Evolutionary conservation across 2,888 invertebrate species (phyloP).

Genomic region (Anthophora plumipes): DNA sequence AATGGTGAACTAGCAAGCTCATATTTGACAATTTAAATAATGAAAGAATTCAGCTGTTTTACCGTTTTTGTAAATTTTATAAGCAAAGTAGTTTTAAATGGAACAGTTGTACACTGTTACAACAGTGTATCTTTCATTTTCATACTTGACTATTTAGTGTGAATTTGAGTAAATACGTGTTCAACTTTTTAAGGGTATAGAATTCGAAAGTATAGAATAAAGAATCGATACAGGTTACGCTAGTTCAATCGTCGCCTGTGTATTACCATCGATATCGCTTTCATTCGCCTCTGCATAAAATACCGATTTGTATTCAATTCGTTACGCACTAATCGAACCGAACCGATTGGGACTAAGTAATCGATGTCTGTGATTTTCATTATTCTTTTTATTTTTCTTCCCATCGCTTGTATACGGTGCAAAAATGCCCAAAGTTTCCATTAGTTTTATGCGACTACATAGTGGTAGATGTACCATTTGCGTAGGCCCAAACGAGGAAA

Average conservation of each 20-base stretch:
- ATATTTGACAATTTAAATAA: too few relatives aligned
- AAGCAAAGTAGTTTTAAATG: too few relatives aligned
- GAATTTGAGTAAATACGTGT: neutral
- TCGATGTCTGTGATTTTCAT: slow-evolving; percentile 27
- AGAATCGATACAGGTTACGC: slow-evolving; percentile 1
- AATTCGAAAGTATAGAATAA: slow-evolving; percentile 1
- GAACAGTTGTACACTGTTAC: too few relatives aligned
- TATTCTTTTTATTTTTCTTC: slow-evolving; percentile 16
- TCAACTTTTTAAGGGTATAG: neutral
- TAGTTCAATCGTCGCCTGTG: slow-evolving; percentile 29
- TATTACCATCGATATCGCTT: slow-evolving; percentile 33
- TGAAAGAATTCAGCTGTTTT: too few relatives aligned
- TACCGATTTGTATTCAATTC: slow-evolving; percentile 42
- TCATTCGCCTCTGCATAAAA: slow-evolving; percentile 36
- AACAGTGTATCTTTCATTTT: neutral
- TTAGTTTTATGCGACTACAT: slow-evolving; percentile 11
- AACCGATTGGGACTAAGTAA: slow-evolving; percentile 33
- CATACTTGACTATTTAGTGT: neutral
- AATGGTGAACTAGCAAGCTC: too few relatives aligned
- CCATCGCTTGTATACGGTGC: neutral
- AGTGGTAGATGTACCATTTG: neutral
- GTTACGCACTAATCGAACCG: slow-evolving; percentile 31
- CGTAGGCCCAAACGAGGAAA: neutral
- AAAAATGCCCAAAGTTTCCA: slow-evolving; percentile 8
- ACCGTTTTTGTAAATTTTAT: neutral